phyloP scores from a whole-genome alignment of 1,140 invertebrate species.

The Leptoteleia sp. region DNA sequence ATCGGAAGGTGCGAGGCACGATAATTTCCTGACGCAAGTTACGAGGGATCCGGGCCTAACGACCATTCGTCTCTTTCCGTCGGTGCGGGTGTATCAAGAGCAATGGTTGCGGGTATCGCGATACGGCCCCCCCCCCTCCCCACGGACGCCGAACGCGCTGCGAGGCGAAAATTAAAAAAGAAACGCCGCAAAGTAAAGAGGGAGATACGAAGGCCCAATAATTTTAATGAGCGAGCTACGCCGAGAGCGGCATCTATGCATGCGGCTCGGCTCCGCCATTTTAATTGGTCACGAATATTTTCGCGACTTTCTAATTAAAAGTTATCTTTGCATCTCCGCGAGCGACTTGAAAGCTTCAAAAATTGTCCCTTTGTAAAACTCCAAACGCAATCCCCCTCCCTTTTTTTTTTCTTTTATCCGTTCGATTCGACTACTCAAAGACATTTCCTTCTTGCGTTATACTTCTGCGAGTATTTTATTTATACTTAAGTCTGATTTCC shows the following conservation, averaged over 20 bases:
- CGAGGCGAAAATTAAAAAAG: conserved; percentile 50
- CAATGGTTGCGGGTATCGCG: conserved; percentile 62
- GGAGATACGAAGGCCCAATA: conserved; percentile 69
- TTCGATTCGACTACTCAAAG: too few relatives aligned
- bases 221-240: conserved; percentile 76
- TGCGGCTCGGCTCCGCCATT: conserved; percentile 60
- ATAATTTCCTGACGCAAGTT: conserved; percentile 64
- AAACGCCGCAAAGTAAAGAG: conserved; percentile 43
- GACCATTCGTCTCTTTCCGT: conserved; percentile 50
- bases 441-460: too few relatives aligned
- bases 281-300: conserved; percentile 71
- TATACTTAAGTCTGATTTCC: too few relatives aligned
- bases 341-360: conserved; percentile 36
- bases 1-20: conserved; percentile 56
- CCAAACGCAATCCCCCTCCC: not conserved
- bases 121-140: conserved; percentile 65
- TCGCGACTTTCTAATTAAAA: conserved; percentile 63
- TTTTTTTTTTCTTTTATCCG: not conserved
- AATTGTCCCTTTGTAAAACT: conserved; percentile 19
- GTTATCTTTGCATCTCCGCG: conserved; percentile 48
- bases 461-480: too few relatives aligned
- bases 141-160: conserved; percentile 25
- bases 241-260: conserved; percentile 53
- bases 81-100: conserved; percentile 52
- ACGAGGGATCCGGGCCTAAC: conserved; percentile 43